phyloP scores from a whole-genome alignment of 2,888 invertebrate genomes.

The Ceraclea dissimilis region DNA sequence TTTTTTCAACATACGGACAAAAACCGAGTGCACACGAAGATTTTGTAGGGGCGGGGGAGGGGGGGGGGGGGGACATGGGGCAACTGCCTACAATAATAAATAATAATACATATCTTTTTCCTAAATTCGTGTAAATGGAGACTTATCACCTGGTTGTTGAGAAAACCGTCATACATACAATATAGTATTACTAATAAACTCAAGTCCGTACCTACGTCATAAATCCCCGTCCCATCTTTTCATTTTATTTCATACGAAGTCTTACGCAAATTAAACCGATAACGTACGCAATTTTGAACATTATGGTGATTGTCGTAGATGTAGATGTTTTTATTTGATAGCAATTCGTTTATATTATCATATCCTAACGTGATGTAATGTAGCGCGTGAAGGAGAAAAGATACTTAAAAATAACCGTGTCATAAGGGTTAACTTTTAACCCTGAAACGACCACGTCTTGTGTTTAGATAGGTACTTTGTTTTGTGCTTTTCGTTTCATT shows the following conservation, averaged over 20 bases:
- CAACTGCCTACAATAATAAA: too few species aligned
- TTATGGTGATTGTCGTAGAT: neutral
- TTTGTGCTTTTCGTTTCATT: too few species aligned
- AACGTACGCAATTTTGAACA: neutral
- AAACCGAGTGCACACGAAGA: too few species aligned
- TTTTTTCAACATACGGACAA: too few species aligned
- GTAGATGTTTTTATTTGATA: conserved; percentile 1
- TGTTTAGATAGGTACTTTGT: neutral
- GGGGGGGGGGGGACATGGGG: too few species aligned
- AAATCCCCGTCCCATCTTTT: neutral
- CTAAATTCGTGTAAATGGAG: neutral
- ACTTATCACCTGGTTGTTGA: neutral
- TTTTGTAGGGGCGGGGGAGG: too few species aligned
- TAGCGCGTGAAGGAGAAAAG: neutral
- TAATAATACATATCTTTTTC: too few species aligned
- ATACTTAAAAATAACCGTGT: neutral
- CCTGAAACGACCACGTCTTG: too few species aligned
- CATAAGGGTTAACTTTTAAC: too few species aligned
- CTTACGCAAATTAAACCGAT: conserved; percentile 2
- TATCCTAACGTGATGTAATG: neutral
- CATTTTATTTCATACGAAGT: neutral
- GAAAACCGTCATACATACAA: neutral
- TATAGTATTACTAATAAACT: neutral
- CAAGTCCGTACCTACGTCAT: conserved; percentile 1
- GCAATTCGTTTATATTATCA: neutral